A percentile compares a stretch with the other conserved stretches of the same genome.
Conservation (phyloP, 2,113 vertebrate species). For the Antigone vipio region DNA sequence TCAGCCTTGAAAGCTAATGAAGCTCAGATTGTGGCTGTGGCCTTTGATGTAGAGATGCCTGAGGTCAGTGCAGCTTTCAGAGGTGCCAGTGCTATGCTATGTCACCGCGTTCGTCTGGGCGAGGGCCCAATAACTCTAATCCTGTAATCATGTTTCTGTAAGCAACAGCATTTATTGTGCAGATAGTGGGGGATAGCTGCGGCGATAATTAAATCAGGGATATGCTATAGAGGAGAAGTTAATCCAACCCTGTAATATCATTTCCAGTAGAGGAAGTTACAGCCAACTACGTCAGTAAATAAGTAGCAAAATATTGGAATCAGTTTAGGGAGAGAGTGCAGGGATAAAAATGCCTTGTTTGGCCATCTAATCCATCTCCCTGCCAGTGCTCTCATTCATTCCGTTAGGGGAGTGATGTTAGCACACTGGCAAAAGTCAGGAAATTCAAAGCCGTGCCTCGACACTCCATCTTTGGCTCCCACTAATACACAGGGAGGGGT, state of each 20-base stretch:
- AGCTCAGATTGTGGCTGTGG: constrained; percentile 63
- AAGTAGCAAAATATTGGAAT: background rate
- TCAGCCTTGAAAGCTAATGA: constrained; percentile 66
- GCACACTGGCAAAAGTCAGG: background rate
- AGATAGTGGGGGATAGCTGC: constrained; percentile 21
- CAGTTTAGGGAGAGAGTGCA: background rate
- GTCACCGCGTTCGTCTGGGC: constrained; percentile 42
- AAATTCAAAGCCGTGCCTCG: background rate
- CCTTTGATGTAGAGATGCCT: constrained; percentile 69
- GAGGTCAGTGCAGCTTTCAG: constrained; percentile 59
- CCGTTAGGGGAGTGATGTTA: background rate
- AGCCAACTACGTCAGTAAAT: background rate
- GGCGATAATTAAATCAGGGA: background rate
- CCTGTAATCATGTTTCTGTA: constrained; percentile 64
- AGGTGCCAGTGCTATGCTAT: constrained; percentile 59
- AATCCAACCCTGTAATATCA: background rate
- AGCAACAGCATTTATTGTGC: constrained; percentile 51
- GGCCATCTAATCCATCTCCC: background rate
- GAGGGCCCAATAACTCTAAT: constrained; percentile 61
- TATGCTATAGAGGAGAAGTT: background rate
- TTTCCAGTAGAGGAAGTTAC: constrained; percentile 8
- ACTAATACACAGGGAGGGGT: background rate
- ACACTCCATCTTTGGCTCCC: background rate
- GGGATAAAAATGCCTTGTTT: background rate
- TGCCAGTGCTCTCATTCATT: background rate